Base-by-base conservation (phyloP, 2,888 invertebrate species). In the Sycophila texana region DNA sequence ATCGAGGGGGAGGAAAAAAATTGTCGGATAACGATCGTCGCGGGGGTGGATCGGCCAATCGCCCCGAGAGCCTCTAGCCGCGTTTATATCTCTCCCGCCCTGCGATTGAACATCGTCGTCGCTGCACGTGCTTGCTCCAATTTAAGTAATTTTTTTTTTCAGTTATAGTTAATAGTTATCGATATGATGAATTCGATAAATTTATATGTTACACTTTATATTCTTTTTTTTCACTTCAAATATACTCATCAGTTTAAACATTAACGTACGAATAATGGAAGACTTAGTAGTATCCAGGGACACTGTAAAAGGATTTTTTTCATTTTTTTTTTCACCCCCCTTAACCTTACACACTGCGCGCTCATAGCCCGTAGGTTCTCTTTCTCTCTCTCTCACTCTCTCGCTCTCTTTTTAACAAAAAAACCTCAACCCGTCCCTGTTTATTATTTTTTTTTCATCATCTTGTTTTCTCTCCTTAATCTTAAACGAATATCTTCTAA, bases 261-360 rank as follows among this genome's bases (percentile, higher is more conserved):
- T 87, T 86, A 87, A 87, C 86, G 86, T 88, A 88, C 84, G 87
- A 88, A 86, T 88, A 88, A 87, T 88, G 88, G 88, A 88, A 88
- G 88, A 88, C 88, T 86, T 87, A 83, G 85, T 85, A 86, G 87
- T 84, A 84, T 84, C 83, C 83, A 82, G 84, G 83, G 85, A 84
- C 83, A 85, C 83, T 84, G 84, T 84, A 80, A 83, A 84, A 84
- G 83, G 83, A 84, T 84, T 83, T 39, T 39, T 39, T 82, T 79
- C 71, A 73, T 58, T 47, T 74, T 74, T 73, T 73, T 57, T 72
- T 60, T 49, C 12, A 22, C 55, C 60, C 12, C 51, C 39, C 39
- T 55, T 22, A 51, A 4, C 14, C n/a, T 57, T n/a, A 55, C 10
- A 49, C 60, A n/a, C 30, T 26, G 20, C 71, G 14, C 51, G 66